Conservation (phyloP, 2,113 vertebrate genomes). For the Pimephales promelas region DNA sequence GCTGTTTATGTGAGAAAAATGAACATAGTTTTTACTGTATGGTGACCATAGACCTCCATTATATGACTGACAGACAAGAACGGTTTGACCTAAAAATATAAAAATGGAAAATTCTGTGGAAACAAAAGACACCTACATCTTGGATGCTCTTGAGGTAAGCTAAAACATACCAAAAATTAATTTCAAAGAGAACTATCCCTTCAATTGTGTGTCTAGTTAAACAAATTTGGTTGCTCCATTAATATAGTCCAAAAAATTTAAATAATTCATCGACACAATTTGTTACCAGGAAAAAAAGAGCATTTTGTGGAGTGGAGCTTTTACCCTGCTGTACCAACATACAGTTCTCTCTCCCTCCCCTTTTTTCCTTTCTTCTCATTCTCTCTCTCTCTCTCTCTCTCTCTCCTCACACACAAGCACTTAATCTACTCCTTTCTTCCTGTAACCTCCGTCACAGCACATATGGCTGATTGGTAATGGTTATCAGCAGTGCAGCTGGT, state of each 20-base stretch:
- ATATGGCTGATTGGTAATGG: slow-evolving; percentile 41
- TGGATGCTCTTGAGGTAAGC: no score
- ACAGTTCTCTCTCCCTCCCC: not conserved
- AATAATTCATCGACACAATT: not conserved
- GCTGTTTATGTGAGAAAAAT: no score
- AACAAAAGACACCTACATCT: no score
- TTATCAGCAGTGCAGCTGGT: slow-evolving; percentile 41
- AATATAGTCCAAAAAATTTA: not conserved
- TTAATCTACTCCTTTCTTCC: not conserved
- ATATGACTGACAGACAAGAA: no score
- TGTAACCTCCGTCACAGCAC: slow-evolving; percentile 14
- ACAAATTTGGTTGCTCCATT: not conserved
- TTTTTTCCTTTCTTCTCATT: slow-evolving; percentile 3
- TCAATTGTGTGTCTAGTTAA: no score
- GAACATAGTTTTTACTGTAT: no score
- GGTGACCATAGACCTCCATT: no score
- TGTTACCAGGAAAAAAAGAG: not conserved
- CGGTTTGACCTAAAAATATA: no score
- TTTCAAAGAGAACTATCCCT: no score
- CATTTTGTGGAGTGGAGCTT: not conserved
- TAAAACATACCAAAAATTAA: no score
- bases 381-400: not conserved
- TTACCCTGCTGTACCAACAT: not conserved
- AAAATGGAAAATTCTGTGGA: no score
- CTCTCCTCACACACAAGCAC: not conserved